Evolutionary conservation across 2,888 invertebrate genomes (phyloP).

Genomic region (Prosapia bicincta): DNA sequence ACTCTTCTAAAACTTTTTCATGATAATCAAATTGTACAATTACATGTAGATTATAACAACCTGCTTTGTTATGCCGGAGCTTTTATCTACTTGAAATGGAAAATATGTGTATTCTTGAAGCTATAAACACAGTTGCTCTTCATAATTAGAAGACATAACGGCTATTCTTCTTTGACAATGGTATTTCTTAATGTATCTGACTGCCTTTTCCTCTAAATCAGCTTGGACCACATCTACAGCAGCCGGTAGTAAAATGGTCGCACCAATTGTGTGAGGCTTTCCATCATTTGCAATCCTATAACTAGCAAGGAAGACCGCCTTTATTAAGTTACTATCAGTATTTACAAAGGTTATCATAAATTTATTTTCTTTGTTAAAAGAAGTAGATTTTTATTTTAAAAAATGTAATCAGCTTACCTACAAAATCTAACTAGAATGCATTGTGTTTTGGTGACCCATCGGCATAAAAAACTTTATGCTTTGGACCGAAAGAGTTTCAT

Average conservation of each 20-base stretch:
- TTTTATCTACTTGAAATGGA: not conserved
- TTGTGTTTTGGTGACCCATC: not conserved
- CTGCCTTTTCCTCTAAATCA: not conserved
- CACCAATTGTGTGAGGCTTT: not conserved
- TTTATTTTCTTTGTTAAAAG: not conserved
- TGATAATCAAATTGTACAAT: too few relatives aligned
- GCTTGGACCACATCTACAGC: not conserved
- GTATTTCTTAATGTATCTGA: not conserved
- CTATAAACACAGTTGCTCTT: not conserved
- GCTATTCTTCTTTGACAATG: not conserved
- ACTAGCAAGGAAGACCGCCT: not conserved
- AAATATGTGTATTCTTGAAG: not conserved
- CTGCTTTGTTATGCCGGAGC: too few relatives aligned
- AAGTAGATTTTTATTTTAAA: not conserved
- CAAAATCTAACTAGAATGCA: not conserved
- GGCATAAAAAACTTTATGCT: not conserved
- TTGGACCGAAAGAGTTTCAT: not conserved
- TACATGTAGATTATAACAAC: too few relatives aligned
- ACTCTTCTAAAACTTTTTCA: too few relatives aligned
- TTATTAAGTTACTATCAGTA: not conserved
- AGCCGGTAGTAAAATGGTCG: not conserved
- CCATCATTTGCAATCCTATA: not conserved
- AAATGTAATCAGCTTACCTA: not conserved
- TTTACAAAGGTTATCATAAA: not conserved
- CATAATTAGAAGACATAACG: not conserved